A percentile compares a stretch with the other conserved stretches of the same genome.
Evolutionary conservation across 2,888 invertebrate genomes (phyloP).

Genomic region (Spicauda simplicius): DNA sequence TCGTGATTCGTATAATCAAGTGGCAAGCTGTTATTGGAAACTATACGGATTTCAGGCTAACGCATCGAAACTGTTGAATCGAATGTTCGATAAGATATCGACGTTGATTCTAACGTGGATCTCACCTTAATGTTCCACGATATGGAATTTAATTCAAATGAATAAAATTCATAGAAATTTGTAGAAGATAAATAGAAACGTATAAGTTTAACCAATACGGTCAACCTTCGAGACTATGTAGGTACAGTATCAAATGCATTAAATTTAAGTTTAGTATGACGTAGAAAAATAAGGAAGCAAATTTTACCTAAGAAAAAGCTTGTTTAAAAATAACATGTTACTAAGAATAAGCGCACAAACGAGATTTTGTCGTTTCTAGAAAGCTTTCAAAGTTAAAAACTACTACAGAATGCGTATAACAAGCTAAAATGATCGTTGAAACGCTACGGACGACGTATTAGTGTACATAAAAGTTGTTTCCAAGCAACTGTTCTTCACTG

Average conservation of each 20-base stretch:
- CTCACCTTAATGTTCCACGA: constrained; percentile 3
- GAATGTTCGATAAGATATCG: constrained; percentile 9
- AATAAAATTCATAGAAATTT: too few relatives aligned
- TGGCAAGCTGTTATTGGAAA: constrained; percentile 71
- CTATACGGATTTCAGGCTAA: constrained; percentile 60
- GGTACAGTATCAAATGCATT: not conserved
- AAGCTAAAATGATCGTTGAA: constrained; percentile 28
- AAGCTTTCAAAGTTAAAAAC: constrained; percentile 9
- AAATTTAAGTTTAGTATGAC: too few relatives aligned
- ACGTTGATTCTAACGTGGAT: constrained; percentile 13
- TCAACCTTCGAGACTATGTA: not conserved
- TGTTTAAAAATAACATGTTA: not conserved
- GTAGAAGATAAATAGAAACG: constrained; percentile 17
- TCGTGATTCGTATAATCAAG: constrained; percentile 79
- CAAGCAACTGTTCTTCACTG: constrained; percentile 70
- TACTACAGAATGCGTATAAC: not conserved
- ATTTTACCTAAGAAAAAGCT: too few relatives aligned
- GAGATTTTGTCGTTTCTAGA: constrained; percentile 13
- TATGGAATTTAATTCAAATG: constrained; percentile 26
- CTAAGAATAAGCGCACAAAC: not conserved
- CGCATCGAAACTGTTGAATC: constrained; percentile 44
- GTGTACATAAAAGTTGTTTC: constrained; percentile 72
- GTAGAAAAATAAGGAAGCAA: not conserved
- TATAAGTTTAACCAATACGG: not conserved
- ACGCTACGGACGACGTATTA: constrained; percentile 53